These are phyloP conservation scores for Scophthalmus maximus DNA, from an alignment of 2,113 vertebrate genomes.

Conservation along the genomic window DNA sequence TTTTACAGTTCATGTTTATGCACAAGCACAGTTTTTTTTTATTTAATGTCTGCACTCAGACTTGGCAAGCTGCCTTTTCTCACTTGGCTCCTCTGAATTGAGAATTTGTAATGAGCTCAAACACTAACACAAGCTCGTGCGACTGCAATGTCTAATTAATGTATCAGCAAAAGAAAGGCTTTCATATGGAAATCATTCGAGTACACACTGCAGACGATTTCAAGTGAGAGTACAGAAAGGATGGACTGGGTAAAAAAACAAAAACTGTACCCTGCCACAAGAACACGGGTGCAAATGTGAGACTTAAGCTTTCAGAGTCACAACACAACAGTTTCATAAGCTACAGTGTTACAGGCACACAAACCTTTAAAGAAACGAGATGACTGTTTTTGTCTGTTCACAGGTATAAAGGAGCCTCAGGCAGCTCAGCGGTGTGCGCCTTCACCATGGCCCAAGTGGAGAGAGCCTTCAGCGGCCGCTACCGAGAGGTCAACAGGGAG, in stretches of 20 bases:
- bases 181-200: slow-evolving; percentile 33
- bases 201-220: slow-evolving; percentile 39
- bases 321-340: not conserved
- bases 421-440: slow-evolving; percentile 92
- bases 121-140: slow-evolving; percentile 22
- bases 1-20: slow-evolving; percentile 8
- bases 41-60: slow-evolving; percentile 23
- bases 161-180: slow-evolving; percentile 46
- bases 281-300: not conserved
- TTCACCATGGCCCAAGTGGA: slow-evolving; percentile 93
- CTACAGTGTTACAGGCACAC: not conserved
- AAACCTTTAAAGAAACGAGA: not conserved
- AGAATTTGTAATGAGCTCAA: slow-evolving; percentile 60
- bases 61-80: slow-evolving; percentile 41
- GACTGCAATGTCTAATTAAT: slow-evolving; percentile 45
- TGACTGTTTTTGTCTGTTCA: accelerated
- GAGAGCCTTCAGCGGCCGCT: slow-evolving; percentile 89
- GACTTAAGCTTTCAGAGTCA: not conserved
- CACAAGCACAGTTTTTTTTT: slow-evolving; percentile 33
- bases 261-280: not conserved
- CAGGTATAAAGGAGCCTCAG: slow-evolving; percentile 90
- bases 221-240: not conserved
- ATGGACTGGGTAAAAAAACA: not conserved
- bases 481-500: slow-evolving; percentile 94
- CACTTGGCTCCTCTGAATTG: slow-evolving; percentile 45